Conservation (phyloP, 2,888 invertebrate genomes). For the Trissolcus brochymenae region DNA sequence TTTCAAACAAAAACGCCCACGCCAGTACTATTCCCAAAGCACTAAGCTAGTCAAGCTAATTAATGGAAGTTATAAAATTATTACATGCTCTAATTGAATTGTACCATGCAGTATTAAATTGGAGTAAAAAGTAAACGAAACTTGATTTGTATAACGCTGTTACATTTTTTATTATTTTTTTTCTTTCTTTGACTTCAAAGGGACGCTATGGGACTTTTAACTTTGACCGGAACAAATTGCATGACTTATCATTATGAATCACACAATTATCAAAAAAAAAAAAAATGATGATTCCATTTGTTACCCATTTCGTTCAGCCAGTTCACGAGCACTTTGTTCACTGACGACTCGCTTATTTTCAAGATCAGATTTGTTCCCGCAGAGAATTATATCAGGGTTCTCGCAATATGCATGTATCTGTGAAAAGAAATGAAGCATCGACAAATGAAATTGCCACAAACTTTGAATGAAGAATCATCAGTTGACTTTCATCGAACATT, state of each 20-base stretch:
- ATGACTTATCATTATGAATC: background rate
- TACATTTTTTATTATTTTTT: background rate
- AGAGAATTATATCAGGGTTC: slow-evolving; percentile 94
- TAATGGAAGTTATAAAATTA: too few relatives aligned
- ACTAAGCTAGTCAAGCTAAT: too few relatives aligned
- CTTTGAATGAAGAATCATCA: too few relatives aligned
- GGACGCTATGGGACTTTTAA: background rate
- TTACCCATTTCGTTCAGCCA: slow-evolving; percentile 91
- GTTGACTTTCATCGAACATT: too few relatives aligned
- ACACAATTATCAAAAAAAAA: background rate
- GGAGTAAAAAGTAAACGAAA: background rate
- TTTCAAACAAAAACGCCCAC: too few relatives aligned
- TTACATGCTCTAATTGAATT: too few relatives aligned
- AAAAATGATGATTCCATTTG: background rate
- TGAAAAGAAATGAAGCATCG: slow-evolving; percentile 18
- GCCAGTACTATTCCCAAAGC: too few relatives aligned
- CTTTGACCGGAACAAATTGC: background rate
- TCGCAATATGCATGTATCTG: slow-evolving; percentile 92
- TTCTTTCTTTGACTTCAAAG: background rate
- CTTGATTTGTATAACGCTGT: background rate
- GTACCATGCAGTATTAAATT: too few relatives aligned
- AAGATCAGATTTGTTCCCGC: slow-evolving; percentile 96
- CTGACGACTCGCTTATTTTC: slow-evolving; percentile 89
- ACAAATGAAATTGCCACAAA: too few relatives aligned
- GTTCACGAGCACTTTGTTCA: slow-evolving; percentile 86